These are phyloP conservation scores for Hirtodrosophila alboralis DNA, from an alignment of 2,888 invertebrate species.

Conservation along the genomic window DNA sequence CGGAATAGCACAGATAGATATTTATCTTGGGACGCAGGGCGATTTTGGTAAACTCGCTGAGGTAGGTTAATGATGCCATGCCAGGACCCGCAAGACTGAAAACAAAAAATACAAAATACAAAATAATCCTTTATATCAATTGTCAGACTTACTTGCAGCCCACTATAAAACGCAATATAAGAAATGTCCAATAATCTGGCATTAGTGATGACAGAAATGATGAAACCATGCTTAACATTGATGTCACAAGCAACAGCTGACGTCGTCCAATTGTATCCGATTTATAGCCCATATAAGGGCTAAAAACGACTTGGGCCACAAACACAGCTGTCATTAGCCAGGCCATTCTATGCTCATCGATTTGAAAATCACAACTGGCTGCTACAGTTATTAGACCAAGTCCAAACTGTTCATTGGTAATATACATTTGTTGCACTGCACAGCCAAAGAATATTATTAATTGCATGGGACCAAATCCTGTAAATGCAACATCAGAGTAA, in stretches of 20 bases:
- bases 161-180: constrained; percentile 25
- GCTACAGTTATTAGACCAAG: constrained; percentile 18
- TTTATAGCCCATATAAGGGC: constrained; percentile 38
- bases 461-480: constrained; percentile 53
- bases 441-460: constrained; percentile 21
- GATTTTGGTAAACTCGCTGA: constrained; percentile 40
- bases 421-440: constrained; percentile 18
- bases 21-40: constrained; percentile 17
- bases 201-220: constrained; percentile 39
- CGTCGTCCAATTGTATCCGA: constrained; percentile 42
- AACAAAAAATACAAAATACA: not conserved
- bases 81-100: constrained; percentile 35
- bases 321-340: constrained; percentile 35
- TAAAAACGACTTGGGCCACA: constrained; percentile 16
- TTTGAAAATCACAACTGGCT: constrained; percentile 28
- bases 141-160: constrained; percentile 37
- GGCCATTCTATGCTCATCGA: constrained; percentile 21
- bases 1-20: constrained; percentile 20
- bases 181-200: constrained; percentile 41
- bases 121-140: not conserved
- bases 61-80: constrained; percentile 27
- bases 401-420: constrained; percentile 40
- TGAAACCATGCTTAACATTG: not conserved
- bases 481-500: not conserved
- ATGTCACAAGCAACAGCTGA: constrained; percentile 16